Evolutionary conservation across 2,797 vertebrate species (phyloP), one percentile per base, ranked within the genome.

Genomic region (Fistularia commersonii): DNA sequence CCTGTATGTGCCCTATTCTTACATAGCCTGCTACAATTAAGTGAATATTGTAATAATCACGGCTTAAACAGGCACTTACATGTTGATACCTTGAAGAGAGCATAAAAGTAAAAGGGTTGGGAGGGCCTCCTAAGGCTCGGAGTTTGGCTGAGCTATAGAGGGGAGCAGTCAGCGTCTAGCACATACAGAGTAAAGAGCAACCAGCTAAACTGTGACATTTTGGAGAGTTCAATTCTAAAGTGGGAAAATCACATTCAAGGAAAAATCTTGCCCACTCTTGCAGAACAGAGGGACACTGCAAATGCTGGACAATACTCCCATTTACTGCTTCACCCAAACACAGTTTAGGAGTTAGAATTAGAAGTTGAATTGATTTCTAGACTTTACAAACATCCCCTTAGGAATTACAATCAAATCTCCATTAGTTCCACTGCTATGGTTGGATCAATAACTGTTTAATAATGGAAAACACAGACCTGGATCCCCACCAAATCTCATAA

Each of bases 361-460:
- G 37, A 64, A 38, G 40, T 3, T 49, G 5, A 40, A 64, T 49
- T 51, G 51, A 67, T 75, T 56, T 44, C 39, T 46, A 11, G 34
- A 54, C 44, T 57, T 45, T 54, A 12, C 44, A 32, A 49, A 39
- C 57, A 48, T 8, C n/a, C 41, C 51, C 8, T 6, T 10, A n/a
- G 45, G 54, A 45, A 48, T 62, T 15, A 46, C 8, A 52, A 44
- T 54, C 44, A 13, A 7, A 42, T 51, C 57, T 62, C 61, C 46
- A 66, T 65, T 48, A 66, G 51, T 61, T 61, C 55, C 55, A 63
- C 65, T 63, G 49, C 15, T 55, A 51, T n/a, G n/a, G 37, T 8
- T 8, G 37, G 12, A 64, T 72, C 65, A 52, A 64, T 64, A 54
- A 51, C 32, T 38, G 55, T 57, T 60, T 50, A 69, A 69, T 49